phyloP scores from a whole-genome alignment of 2,113 vertebrate species.

The Psammodynastes pulverulentus region DNA sequence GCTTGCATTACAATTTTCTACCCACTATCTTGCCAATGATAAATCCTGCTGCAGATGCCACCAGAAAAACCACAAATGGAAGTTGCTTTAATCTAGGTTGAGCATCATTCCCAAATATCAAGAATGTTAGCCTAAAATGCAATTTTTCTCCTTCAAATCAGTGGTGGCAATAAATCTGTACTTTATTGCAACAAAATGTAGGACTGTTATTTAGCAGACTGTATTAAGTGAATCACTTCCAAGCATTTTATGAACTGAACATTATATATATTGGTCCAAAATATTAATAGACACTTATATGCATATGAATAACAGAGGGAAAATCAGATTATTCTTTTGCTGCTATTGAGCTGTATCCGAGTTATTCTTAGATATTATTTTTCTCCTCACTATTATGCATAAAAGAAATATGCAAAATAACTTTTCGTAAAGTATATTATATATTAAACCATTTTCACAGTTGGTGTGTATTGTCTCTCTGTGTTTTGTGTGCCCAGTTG shows the following conservation, averaged over 20 bases:
- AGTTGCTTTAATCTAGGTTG: neutral
- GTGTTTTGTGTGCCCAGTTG: neutral
- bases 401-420: neutral
- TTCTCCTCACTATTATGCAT: neutral
- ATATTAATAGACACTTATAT: neutral
- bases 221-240: neutral
- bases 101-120: neutral
- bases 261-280: constrained; percentile 1
- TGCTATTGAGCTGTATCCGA: neutral
- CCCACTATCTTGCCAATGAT: neutral
- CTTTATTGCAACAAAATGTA: neutral
- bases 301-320: neutral
- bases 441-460: neutral
- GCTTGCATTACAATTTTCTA: neutral
- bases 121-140: neutral
- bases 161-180: neutral
- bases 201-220: neutral
- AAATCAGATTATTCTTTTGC: neutral
- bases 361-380: neutral
- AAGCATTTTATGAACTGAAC: neutral
- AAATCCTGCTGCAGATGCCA: neutral
- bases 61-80: no score
- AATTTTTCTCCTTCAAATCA: neutral
- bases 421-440: neutral
- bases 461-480: neutral